These are phyloP conservation scores for Sinocyclocheilus anshuiensis DNA, from an alignment of 2,113 vertebrate genomes.

Conservation along the genomic window DNA sequence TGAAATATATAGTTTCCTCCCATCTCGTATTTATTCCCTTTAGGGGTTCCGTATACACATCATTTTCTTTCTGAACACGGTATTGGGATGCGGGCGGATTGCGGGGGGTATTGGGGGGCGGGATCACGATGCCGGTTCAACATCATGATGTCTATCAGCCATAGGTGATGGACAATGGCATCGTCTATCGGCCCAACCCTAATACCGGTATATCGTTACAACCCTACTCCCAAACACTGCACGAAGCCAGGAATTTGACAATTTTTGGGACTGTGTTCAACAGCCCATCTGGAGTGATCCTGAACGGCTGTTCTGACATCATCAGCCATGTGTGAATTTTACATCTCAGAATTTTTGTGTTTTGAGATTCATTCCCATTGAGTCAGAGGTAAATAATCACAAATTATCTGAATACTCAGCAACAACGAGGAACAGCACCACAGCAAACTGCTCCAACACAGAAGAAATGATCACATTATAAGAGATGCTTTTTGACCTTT, in stretches of 20 bases:
- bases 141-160: too few relatives aligned
- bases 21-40: too few relatives aligned
- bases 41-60: too few relatives aligned
- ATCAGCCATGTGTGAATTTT: slow-evolving; percentile 1
- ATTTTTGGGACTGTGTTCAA: slow-evolving; percentile 1
- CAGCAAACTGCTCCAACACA: not conserved
- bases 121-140: too few relatives aligned
- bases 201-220: too few relatives aligned
- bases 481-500: not conserved
- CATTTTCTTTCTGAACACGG: too few relatives aligned
- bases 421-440: not conserved
- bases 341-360: not conserved
- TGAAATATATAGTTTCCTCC: too few relatives aligned
- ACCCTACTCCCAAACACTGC: not conserved
- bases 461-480: not conserved
- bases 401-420: not conserved
- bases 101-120: too few relatives aligned
- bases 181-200: too few relatives aligned
- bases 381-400: not conserved
- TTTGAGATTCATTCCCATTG: slow-evolving; percentile 1
- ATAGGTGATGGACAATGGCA: too few relatives aligned
- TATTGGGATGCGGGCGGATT: too few relatives aligned
- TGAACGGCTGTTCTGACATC: not conserved
- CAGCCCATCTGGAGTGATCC: slow-evolving; percentile 10
- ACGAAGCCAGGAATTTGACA: not conserved